A percentile compares a stretch with the other conserved stretches of the same genome.
phyloP scores from a whole-genome alignment of 2,888 invertebrate genomes.

The Parapristionchus giblindavisi region DNA sequence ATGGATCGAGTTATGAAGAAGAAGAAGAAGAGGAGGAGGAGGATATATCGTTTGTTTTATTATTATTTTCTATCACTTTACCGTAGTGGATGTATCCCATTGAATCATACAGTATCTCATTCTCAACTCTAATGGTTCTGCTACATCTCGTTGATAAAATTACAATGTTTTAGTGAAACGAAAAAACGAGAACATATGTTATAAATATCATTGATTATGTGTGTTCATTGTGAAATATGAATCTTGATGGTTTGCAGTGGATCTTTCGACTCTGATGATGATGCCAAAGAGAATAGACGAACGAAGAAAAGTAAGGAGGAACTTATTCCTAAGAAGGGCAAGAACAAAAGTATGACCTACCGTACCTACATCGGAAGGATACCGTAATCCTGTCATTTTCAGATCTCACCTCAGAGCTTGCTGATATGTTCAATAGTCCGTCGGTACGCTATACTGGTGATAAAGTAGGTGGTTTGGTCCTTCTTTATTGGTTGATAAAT shows the following conservation, averaged over 20 bases:
- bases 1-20: neutral
- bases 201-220: too few species aligned
- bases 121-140: neutral
- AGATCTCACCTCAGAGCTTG: conserved; percentile 22
- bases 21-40: conserved; percentile 30
- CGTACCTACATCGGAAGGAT: neutral
- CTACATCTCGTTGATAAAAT: too few species aligned
- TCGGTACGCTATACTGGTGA: conserved; percentile 3
- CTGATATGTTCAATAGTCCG: conserved; percentile 30
- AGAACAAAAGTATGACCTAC: conserved; percentile 14
- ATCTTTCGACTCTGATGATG: neutral
- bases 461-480: too few species aligned
- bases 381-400: too few species aligned
- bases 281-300: conserved; percentile 27
- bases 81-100: too few species aligned
- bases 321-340: neutral
- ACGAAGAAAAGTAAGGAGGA: conserved; percentile 8
- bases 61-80: too few species aligned
- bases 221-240: too few species aligned
- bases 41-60: conserved; percentile 4
- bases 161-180: too few species aligned
- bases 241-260: too few species aligned
- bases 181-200: too few species aligned
- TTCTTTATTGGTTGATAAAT: conserved; percentile 1
- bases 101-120: too few species aligned